Base-by-base conservation (phyloP, 2,113 vertebrate species). In the Montifringilla adamsi region DNA sequence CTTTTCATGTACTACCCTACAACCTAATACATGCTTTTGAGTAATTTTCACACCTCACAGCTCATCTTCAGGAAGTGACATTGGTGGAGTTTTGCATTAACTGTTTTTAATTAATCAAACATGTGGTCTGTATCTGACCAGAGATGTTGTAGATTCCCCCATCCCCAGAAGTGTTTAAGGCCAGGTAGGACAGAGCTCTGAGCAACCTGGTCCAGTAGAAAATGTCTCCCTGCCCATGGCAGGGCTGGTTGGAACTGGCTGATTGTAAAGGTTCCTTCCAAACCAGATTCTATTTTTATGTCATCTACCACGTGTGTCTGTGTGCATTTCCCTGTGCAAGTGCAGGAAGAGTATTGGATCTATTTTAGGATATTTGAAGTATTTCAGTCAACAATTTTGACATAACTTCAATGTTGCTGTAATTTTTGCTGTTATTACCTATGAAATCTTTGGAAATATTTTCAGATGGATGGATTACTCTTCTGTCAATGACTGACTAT, bases 241-340 rank as follows among this genome's bases (percentile, higher is more conserved):
- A 43, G 35, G 31, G 43, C 24, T 82, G 20, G 8, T 14, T 43
- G 21, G 31, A 80, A 43, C 1, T 5, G 22, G 21, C 13, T 37
- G 17, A 35, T 10, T 88, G 6, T 11, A 64, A 43, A 64, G 9
- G 35, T 15, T 80, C 9, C 26, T 35, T 35, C 26, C 43, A 72
- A 64, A 49, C 14, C 31, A 50, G 23, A 21, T 21, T 63, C 47
- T 20, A 3, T 62, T 33, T 47, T 73, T 44, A 16, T 47, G 35
- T 19, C 58, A 56, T 12, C 23, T 28, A 62, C 24, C 41, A 27
- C 1, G 0, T 18, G 10, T 21, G 8, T 27, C 5, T 33, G 20
- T 31, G 4, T 10, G 3, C 10, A 66, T 52, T 64, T 87, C 35
- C 44, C 49, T 15, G 15, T n/a, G 55, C 37, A 47, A 33, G 11